Conservation (phyloP, 2,797 vertebrate genomes). For the Scolopax bukidnonensis region DNA sequence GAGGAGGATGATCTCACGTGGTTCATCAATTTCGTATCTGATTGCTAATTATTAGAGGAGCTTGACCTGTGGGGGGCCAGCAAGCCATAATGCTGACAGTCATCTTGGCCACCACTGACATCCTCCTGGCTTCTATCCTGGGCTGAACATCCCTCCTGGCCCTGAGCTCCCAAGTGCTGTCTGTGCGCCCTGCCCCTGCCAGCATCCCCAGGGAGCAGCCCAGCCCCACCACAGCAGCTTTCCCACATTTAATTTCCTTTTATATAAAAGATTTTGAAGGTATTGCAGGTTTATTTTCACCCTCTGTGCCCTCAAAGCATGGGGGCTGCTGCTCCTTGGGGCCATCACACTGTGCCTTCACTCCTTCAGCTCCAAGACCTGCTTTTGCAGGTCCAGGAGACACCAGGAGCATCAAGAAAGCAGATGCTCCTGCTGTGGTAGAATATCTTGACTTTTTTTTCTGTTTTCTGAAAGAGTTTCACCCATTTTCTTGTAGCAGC, state of each 20-base stretch:
- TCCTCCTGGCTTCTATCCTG: background rate
- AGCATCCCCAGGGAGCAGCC: background rate
- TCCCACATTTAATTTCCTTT: background rate
- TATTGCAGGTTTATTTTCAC: rapidly evolving
- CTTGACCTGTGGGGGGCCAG: background rate
- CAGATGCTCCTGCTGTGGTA: rapidly evolving
- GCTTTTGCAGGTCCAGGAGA: background rate
- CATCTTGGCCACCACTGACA: rapidly evolving
- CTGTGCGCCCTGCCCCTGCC: background rate
- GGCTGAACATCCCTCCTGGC: background rate
- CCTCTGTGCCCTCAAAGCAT: rapidly evolving
- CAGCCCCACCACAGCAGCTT: background rate
- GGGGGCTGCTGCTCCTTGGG: background rate
- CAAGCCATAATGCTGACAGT: rapidly evolving
- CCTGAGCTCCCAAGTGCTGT: background rate
- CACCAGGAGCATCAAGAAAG: background rate
- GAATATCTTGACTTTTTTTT: background rate
- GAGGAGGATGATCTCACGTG: background rate
- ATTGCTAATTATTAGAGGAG: background rate
- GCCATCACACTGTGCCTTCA: background rate
- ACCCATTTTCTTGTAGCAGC: background rate
- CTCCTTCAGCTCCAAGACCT: background rate
- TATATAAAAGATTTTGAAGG: rapidly evolving
- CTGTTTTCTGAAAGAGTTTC: background rate
- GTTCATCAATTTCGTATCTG: background rate